These are phyloP conservation scores for Conistra vaccinii DNA, from an alignment of 2,888 invertebrate species.

Conservation along the genomic window DNA sequence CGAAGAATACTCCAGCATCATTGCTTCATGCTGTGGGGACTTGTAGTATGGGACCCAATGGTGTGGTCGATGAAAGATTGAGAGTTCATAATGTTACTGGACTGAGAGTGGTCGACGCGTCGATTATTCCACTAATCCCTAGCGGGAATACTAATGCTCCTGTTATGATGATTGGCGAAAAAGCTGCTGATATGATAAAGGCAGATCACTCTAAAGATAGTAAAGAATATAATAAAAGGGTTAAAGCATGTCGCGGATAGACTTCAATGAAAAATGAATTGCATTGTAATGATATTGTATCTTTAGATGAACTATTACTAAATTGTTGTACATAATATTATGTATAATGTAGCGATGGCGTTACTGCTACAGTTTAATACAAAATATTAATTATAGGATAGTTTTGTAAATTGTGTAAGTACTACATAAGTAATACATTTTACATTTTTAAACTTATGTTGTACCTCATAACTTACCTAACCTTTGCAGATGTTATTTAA, in stretches of 20 bases:
- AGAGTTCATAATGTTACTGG: constrained; percentile 77
- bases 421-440: background rate
- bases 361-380: background rate
- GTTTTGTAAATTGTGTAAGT: background rate
- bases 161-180: constrained; percentile 87
- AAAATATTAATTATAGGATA: background rate
- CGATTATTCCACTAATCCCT: constrained; percentile 81
- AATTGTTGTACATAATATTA: background rate
- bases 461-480: background rate
- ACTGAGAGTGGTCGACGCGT: constrained; percentile 83
- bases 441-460: background rate
- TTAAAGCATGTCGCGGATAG: background rate
- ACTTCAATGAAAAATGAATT: background rate
- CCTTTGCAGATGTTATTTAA: background rate
- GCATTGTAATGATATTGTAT: background rate
- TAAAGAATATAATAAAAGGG: background rate
- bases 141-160: constrained; percentile 86
- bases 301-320: background rate
- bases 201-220: constrained; percentile 65
- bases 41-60: constrained; percentile 81
- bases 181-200: constrained; percentile 85
- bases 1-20: constrained; percentile 89
- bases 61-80: constrained; percentile 82
- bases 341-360: background rate
- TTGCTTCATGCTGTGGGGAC: constrained; percentile 91